Conservation (phyloP, 2,888 invertebrate species). For the Bhutanitis thaidina region DNA sequence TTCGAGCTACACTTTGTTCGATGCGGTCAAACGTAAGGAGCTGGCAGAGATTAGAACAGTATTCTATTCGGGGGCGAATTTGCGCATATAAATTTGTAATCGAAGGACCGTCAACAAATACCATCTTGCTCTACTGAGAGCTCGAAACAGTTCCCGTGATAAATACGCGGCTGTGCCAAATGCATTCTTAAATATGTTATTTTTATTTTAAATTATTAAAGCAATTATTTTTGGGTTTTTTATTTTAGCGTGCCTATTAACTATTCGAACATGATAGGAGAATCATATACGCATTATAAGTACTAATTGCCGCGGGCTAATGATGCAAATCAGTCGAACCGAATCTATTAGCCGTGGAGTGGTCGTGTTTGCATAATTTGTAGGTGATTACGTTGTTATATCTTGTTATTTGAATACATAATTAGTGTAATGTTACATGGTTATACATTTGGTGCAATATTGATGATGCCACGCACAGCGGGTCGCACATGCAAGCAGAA, state of each 20-base stretch:
- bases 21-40: too few species aligned
- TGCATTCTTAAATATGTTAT: too few species aligned
- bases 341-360: slow-evolving; percentile 40
- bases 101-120: too few species aligned
- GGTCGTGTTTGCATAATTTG: slow-evolving; percentile 35
- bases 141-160: too few species aligned
- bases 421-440: slow-evolving; percentile 10
- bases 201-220: too few species aligned
- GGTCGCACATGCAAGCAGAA: too few species aligned
- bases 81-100: too few species aligned
- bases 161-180: too few species aligned
- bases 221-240: background rate
- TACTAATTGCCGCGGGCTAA: slow-evolving; percentile 30
- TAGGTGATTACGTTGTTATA: slow-evolving; percentile 25
- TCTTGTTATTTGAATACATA: slow-evolving; percentile 20
- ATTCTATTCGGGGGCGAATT: too few species aligned
- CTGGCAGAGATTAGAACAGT: too few species aligned
- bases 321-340: slow-evolving; percentile 40
- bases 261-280: background rate
- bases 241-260: background rate
- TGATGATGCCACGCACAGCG: background rate
- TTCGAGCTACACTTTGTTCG: too few species aligned
- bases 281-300: slow-evolving; percentile 10
- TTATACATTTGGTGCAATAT: background rate
- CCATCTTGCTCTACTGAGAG: too few species aligned